A percentile compares a stretch with the other conserved stretches of the same genome.
Evolutionary conservation across 2,113 vertebrate species (phyloP).

Genomic region (Jacana jacana): DNA sequence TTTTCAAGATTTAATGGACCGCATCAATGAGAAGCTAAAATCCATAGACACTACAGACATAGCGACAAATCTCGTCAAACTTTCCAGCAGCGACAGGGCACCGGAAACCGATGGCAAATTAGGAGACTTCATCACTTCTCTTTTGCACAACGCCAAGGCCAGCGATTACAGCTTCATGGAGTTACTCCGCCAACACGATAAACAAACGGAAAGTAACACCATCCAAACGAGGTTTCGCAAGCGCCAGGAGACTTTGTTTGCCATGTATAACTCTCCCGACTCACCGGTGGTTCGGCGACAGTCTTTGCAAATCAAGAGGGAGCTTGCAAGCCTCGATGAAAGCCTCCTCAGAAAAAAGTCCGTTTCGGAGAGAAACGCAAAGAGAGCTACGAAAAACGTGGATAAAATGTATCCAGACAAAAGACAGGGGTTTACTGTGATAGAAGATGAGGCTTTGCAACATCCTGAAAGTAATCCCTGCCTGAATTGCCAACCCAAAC

Average conservation of each 20-base stretch:
- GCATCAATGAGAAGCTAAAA: slow-evolving; percentile 90
- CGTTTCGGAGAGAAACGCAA: slow-evolving; percentile 72
- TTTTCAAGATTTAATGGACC: slow-evolving; percentile 87
- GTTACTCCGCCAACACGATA: slow-evolving; percentile 84
- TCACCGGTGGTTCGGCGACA: slow-evolving; percentile 81
- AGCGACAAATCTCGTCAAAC: slow-evolving; percentile 70
- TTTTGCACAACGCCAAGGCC: slow-evolving; percentile 82
- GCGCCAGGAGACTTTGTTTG: slow-evolving; percentile 83
- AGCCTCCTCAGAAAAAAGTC: slow-evolving; percentile 74
- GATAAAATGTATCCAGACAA: slow-evolving; percentile 42
- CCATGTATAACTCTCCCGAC: slow-evolving; percentile 79
- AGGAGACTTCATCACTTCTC: slow-evolving; percentile 88
- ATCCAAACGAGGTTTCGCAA: slow-evolving; percentile 88
- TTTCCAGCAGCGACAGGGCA: slow-evolving; percentile 71
- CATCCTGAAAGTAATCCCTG: slow-evolving; percentile 41
- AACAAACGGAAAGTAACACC: slow-evolving; percentile 81
- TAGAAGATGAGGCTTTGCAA: slow-evolving; percentile 57
- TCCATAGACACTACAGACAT: slow-evolving; percentile 85
- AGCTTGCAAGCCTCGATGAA: slow-evolving; percentile 84
- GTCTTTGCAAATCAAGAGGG: slow-evolving; percentile 86
- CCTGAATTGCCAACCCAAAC: slow-evolving; percentile 46
- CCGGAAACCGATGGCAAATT: slow-evolving; percentile 80
- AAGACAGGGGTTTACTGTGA: slow-evolving; percentile 26
- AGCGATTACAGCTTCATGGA: slow-evolving; percentile 91
- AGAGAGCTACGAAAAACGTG: slow-evolving; percentile 47